Evolutionary conservation across 92 coral and sea anemone species (phyloP).

Genomic region (Palythoa grandis): DNA sequence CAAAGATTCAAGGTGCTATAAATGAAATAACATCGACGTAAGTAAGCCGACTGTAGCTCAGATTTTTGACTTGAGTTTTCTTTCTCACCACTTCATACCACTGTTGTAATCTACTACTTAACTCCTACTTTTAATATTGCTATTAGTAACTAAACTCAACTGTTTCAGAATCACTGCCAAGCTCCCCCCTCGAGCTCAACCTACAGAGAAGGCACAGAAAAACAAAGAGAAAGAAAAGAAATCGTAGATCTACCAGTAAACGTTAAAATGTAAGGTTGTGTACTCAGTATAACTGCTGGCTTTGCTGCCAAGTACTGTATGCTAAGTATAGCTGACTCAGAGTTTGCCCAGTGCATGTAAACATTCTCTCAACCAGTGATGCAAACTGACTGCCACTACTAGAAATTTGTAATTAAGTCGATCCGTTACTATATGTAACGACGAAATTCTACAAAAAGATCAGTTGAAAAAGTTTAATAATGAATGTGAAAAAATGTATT

Average conservation of each 20-base stretch:
- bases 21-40: slow-evolving; percentile 71
- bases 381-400: no score
- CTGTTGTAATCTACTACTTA: background rate
- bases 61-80: background rate
- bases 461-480: no score
- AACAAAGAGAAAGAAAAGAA: background rate
- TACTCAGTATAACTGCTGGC: background rate
- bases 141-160: no score
- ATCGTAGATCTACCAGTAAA: background rate
- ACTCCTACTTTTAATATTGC: no score
- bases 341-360: no score
- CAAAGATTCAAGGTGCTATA: slow-evolving; percentile 67
- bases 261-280: background rate
- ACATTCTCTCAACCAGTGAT: no score
- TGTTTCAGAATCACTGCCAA: background rate
- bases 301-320: background rate
- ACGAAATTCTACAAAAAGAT: no score
- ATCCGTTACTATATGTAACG: no score
- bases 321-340: no score
- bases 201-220: background rate
- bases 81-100: background rate
- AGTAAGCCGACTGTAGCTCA: slow-evolving; percentile 3
- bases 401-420: no score
- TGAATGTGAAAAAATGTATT: no score
- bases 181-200: background rate